phyloP scores from a whole-genome alignment of 2,888 invertebrate genomes.

The Rotaria socialis region DNA sequence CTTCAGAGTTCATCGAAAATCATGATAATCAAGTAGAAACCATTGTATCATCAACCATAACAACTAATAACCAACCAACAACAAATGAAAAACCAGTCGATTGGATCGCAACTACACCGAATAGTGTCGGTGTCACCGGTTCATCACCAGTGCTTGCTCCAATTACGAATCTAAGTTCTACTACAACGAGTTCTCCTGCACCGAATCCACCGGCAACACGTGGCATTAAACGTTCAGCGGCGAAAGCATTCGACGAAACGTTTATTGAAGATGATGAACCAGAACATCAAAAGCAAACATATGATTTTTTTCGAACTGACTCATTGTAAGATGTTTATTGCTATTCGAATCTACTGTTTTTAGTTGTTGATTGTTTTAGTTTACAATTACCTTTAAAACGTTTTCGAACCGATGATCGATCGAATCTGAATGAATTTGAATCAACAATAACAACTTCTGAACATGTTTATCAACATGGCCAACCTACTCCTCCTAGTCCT shows the following conservation, averaged over 20 bases:
- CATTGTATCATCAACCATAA: neutral
- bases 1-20: neutral
- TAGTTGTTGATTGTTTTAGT: neutral
- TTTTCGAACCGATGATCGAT: neutral
- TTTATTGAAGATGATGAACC: neutral
- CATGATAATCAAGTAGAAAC: neutral
- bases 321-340: neutral
- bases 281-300: neutral
- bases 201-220: neutral
- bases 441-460: neutral
- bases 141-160: neutral
- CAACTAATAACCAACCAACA: neutral
- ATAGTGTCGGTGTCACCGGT: neutral
- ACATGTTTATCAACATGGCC: conserved; percentile 1
- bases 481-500: conserved; percentile 1
- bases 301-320: neutral
- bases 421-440: neutral
- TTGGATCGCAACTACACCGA: neutral
- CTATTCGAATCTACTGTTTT: neutral
- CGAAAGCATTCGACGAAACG: neutral
- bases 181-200: neutral
- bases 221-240: neutral
- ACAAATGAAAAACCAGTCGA: neutral
- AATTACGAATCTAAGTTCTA: neutral
- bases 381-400: neutral